These are phyloP conservation scores for Marcusenius ussheri DNA, from an alignment of 2,113 vertebrate species.

Conservation along the genomic window DNA sequence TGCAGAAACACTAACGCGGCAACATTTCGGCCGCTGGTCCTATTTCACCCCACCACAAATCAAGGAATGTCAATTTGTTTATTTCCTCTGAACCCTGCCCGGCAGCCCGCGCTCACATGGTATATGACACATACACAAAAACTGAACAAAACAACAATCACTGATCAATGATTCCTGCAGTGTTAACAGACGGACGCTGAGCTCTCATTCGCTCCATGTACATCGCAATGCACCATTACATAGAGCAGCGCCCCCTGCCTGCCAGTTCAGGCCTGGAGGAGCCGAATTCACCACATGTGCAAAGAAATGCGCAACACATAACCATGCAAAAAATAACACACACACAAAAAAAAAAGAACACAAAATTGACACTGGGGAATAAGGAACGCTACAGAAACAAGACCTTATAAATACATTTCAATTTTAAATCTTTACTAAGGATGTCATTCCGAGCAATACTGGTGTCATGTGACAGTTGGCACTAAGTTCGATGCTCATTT, in stretches of 20 bases:
- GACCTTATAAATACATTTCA: conserved; percentile 96
- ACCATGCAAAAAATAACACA: conserved; percentile 78
- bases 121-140: conserved; percentile 70
- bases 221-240: conserved; percentile 73
- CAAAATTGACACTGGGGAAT: conserved; percentile 74
- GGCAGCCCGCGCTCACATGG: not conserved
- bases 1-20: not conserved
- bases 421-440: conserved; percentile 79
- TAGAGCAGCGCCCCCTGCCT: conserved; percentile 91
- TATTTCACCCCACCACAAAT: not conserved
- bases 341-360: not conserved
- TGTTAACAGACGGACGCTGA: conserved; percentile 75
- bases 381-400: conserved; percentile 73
- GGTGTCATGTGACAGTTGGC: conserved; percentile 89
- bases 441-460: conserved; percentile 79
- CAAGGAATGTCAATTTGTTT: conserved; percentile 23
- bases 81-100: not conserved
- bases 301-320: conserved; percentile 99
- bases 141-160: conserved; percentile 77
- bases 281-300: conserved; percentile 93
- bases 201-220: conserved; percentile 78
- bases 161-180: conserved; percentile 79
- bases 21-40: not conserved
- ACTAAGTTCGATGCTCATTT: conserved; percentile 68
- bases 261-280: conserved; percentile 77